Evolutionary conservation across 2,888 invertebrate genomes (phyloP).

Genomic region (Rhamnusium bicolor): DNA sequence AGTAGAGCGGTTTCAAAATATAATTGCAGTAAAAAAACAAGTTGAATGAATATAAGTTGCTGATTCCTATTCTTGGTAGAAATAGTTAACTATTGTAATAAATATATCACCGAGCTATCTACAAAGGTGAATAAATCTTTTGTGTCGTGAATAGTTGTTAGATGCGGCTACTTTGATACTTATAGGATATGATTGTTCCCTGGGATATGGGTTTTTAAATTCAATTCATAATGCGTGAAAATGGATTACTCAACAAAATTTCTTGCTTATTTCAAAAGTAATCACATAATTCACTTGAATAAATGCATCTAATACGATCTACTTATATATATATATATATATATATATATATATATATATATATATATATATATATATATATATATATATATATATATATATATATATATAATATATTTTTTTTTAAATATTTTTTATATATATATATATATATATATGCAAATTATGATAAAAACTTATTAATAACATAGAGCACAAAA

Average conservation of each 20-base stretch:
- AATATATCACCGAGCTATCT: conserved; percentile 9
- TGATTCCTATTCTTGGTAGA: neutral
- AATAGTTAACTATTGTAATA: conserved; percentile 27
- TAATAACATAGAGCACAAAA: no score
- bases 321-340: no score
- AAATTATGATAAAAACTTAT: no score
- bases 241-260: conserved; percentile 24
- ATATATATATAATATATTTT: no score
- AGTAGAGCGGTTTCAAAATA: neutral
- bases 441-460: no score
- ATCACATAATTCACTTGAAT: conserved; percentile 14
- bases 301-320: neutral
- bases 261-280: conserved; percentile 5
- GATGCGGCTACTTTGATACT: conserved; percentile 13
- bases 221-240: conserved; percentile 16
- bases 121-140: conserved; percentile 23
- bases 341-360: no score
- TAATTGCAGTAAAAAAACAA: neutral
- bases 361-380: no score
- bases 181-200: conserved; percentile 9
- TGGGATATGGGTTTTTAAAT: neutral
- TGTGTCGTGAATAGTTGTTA: conserved; percentile 21
- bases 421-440: no score
- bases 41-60: neutral
- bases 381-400: no score